Conservation (phyloP, 92 coral and sea anemone genomes). For the Meandrina meandrites region DNA sequence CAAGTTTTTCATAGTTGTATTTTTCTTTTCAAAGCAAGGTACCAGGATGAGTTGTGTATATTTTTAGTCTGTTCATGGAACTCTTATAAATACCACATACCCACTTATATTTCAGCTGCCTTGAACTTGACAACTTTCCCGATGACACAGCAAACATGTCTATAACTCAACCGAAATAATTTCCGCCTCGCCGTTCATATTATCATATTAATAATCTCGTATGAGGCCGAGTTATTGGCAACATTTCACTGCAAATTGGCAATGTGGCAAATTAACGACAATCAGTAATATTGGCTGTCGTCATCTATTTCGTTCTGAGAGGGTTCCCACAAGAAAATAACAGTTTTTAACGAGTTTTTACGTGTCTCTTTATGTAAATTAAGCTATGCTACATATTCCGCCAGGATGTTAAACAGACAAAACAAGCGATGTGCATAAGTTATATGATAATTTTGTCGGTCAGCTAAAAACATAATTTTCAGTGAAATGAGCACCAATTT, state of each 20-base stretch:
- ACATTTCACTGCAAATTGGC: background rate
- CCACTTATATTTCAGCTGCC: background rate
- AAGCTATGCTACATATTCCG: background rate
- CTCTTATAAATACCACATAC: background rate
- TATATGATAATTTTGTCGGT: background rate
- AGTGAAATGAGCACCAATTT: background rate
- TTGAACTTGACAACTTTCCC: background rate
- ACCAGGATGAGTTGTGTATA: background rate
- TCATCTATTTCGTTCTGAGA: background rate
- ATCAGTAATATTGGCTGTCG: background rate
- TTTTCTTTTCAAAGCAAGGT: background rate
- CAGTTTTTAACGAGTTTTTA: background rate
- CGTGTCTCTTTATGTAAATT: background rate
- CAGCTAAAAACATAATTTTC: background rate
- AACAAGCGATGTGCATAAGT: background rate
- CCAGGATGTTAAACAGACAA: background rate
- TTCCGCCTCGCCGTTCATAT: background rate
- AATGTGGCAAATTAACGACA: background rate
- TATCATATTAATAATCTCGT: background rate
- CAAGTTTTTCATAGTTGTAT: background rate
- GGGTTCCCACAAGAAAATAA: background rate
- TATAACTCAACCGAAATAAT: background rate
- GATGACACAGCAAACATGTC: background rate
- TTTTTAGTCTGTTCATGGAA: too few relatives aligned
- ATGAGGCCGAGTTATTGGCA: background rate